Evolutionary conservation across 1,140 invertebrate species (phyloP).

Genomic region (Solen grandis): DNA sequence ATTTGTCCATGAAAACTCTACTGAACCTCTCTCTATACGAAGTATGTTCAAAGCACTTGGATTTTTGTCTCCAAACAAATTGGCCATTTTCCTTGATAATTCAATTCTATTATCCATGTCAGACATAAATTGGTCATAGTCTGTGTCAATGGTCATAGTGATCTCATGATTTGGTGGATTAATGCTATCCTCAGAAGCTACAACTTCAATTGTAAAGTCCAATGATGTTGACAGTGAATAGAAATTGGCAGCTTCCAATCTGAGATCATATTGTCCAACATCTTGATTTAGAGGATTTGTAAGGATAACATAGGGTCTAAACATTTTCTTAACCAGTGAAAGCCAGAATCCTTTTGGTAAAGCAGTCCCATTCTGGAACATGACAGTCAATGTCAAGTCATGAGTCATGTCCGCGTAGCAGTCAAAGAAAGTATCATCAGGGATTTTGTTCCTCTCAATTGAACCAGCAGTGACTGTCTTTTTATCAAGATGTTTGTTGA

Average conservation of each 20-base stretch:
- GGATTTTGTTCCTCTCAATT: conserved; percentile 87
- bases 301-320: conserved; percentile 79
- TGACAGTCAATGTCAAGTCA: conserved; percentile 87
- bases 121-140: conserved; percentile 87
- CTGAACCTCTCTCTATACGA: conserved; percentile 83
- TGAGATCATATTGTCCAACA: conserved; percentile 79
- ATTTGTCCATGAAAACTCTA: conserved; percentile 89
- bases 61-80: conserved; percentile 89
- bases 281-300: conserved; percentile 86
- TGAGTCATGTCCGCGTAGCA: conserved; percentile 89
- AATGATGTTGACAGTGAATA: conserved; percentile 4
- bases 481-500: conserved; percentile 52
- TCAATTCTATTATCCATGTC: conserved; percentile 85
- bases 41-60: conserved; percentile 87
- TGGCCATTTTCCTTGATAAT: conserved; percentile 89
- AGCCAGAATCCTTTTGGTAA: conserved; percentile 65
- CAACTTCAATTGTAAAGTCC: conserved; percentile 61
- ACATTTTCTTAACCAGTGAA: conserved; percentile 56
- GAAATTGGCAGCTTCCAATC: conserved; percentile 59
- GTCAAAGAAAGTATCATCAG: conserved; percentile 94
- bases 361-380: conserved; percentile 83
- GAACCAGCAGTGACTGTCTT: conserved; percentile 88
- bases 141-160: conserved; percentile 88
- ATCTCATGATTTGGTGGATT: conserved; percentile 84
- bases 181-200: conserved; percentile 10